These are phyloP conservation scores for Trogon surrucura DNA, from an alignment of 2,113 vertebrate genomes.

Conservation along the genomic window DNA sequence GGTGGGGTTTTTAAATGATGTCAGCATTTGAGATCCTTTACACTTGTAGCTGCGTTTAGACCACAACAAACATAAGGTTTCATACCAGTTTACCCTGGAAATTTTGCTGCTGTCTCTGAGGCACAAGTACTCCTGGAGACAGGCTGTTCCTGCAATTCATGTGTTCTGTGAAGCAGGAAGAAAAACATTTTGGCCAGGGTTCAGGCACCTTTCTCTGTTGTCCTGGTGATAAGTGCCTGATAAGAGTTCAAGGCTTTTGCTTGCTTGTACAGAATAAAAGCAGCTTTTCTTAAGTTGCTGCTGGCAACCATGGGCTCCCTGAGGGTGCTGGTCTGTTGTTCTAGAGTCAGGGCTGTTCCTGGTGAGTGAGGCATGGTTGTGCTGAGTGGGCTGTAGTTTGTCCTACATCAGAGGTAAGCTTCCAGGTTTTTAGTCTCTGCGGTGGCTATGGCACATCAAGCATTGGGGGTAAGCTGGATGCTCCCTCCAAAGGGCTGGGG, in stretches of 20 bases:
- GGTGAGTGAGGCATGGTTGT: neutral
- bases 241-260: conserved; percentile 28
- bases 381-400: neutral
- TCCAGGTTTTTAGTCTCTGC: neutral
- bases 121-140: neutral
- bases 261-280: conserved; percentile 7
- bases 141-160: neutral
- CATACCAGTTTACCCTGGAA: neutral
- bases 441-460: neutral
- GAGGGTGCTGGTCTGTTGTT: neutral
- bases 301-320: neutral
- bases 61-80: neutral
- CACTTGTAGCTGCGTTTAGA: neutral
- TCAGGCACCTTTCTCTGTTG: conserved; percentile 38
- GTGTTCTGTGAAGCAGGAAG: conserved; percentile 15
- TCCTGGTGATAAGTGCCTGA: conserved; percentile 26
- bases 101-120: neutral
- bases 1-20: neutral
- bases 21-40: neutral
- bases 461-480: neutral
- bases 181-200: neutral
- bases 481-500: neutral
- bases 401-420: neutral
- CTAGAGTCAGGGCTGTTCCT: neutral
- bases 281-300: conserved; percentile 7